A percentile compares a stretch with the other conserved stretches of the same genome.
phyloP scores from a whole-genome alignment of 1,140 invertebrate genomes.

The Danaus plexippus region DNA sequence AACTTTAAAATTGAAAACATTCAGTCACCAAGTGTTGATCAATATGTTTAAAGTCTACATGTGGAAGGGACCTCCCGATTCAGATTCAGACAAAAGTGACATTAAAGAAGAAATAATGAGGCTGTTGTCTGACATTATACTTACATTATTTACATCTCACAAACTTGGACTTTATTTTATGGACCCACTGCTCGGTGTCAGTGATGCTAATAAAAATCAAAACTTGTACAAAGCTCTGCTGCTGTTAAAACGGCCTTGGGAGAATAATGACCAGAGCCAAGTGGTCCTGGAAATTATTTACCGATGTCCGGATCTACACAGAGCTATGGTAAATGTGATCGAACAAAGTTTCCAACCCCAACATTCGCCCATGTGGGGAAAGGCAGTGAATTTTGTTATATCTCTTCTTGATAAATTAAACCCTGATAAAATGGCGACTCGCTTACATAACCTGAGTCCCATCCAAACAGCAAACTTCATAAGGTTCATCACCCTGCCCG shows the following conservation, averaged over 20 bases:
- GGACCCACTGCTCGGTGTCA: slow-evolving; percentile 74
- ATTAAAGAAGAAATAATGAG: slow-evolving; percentile 73
- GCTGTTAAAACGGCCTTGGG: slow-evolving; percentile 76
- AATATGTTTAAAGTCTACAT: slow-evolving; percentile 80
- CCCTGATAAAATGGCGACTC: slow-evolving; percentile 53
- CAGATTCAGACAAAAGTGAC: slow-evolving; percentile 53
- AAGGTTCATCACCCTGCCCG: slow-evolving; percentile 65
- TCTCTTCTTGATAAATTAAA: slow-evolving; percentile 66
- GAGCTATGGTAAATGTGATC: slow-evolving; percentile 73
- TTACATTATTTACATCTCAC: slow-evolving; percentile 78
- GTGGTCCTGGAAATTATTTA: slow-evolving; percentile 77
- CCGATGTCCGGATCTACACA: slow-evolving; percentile 81
- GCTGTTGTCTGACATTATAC: slow-evolving; percentile 77
- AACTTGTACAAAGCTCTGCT: slow-evolving; percentile 76
- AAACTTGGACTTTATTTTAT: slow-evolving; percentile 79
- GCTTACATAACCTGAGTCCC: slow-evolving; percentile 48
- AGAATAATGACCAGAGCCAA: slow-evolving; percentile 75
- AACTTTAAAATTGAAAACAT: slow-evolving; percentile 80
- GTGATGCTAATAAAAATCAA: slow-evolving; percentile 74
- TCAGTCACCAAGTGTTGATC: slow-evolving; percentile 77
- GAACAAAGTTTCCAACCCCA: slow-evolving; percentile 75
- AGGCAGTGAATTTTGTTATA: slow-evolving; percentile 69
- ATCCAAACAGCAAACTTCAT: slow-evolving; percentile 68
- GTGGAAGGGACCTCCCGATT: slow-evolving; percentile 79
- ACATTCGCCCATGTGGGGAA: slow-evolving; percentile 74